Conservation (phyloP, 1,140 invertebrate genomes). For the Lithobius niger region DNA sequence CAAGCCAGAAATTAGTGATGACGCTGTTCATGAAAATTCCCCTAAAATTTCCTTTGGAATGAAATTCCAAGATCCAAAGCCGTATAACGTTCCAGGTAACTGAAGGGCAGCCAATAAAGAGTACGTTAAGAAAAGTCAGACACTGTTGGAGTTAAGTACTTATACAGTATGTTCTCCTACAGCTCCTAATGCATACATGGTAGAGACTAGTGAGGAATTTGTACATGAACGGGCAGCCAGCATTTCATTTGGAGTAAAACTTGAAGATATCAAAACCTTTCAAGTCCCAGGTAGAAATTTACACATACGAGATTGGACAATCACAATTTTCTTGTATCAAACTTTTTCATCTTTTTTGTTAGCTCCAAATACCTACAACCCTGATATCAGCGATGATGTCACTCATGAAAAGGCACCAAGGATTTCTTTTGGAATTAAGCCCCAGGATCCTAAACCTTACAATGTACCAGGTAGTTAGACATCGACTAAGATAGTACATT, state of each 20-base stretch:
- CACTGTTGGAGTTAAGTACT: too few relatives aligned
- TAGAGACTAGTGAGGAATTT: too few relatives aligned
- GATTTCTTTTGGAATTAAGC: background rate
- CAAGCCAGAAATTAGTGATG: constrained; percentile 54
- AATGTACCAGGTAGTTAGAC: background rate
- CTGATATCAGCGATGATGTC: constrained; percentile 50
- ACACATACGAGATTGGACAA: too few relatives aligned
- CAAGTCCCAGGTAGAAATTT: background rate
- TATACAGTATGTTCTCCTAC: too few relatives aligned
- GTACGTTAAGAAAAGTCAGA: too few relatives aligned
- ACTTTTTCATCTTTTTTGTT: background rate
- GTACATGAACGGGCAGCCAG: too few relatives aligned
- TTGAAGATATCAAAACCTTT: background rate
- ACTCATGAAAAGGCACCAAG: constrained; percentile 27
- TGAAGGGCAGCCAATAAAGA: too few relatives aligned
- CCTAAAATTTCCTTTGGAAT: constrained; percentile 56
- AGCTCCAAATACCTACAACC: constrained; percentile 58
- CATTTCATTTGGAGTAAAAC: background rate
- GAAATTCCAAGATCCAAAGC: constrained; percentile 37
- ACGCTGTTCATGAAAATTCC: constrained; percentile 37
- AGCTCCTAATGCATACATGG: too few relatives aligned
- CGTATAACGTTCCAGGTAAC: constrained; percentile 43
- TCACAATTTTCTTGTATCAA: too few relatives aligned
- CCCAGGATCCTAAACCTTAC: background rate
- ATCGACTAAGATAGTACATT: too few relatives aligned